phyloP scores from a whole-genome alignment of 2,888 invertebrate species.

The Acronicta leporina region DNA sequence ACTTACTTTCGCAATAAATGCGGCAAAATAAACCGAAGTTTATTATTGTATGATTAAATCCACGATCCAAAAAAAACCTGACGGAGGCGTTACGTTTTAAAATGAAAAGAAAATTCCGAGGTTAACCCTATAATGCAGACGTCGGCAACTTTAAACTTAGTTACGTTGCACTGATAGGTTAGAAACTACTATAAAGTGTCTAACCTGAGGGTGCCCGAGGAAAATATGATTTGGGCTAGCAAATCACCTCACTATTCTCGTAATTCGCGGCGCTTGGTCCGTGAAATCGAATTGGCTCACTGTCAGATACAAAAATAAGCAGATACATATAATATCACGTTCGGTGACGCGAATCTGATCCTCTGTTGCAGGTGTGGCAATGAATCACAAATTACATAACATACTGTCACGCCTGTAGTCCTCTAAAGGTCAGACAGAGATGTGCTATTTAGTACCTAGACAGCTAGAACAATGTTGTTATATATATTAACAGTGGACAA shows the following conservation, averaged over 20 bases:
- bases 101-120: background rate
- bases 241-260: constrained; percentile 65
- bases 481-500: no score
- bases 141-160: constrained; percentile 21
- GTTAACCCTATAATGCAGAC: background rate
- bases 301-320: constrained; percentile 85
- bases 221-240: constrained; percentile 67
- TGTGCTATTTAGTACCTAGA: background rate
- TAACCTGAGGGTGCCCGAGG: constrained; percentile 39
- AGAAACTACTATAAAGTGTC: constrained; percentile 14
- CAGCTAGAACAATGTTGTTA: background rate
- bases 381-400: constrained; percentile 60
- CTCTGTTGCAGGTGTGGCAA: constrained; percentile 65
- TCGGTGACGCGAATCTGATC: constrained; percentile 68
- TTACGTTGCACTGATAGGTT: constrained; percentile 25
- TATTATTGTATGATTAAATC: no score
- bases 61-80: no score
- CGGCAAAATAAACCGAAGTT: no score
- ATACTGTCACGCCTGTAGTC: background rate
- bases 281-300: constrained; percentile 86
- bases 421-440: background rate
- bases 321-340: constrained; percentile 67
- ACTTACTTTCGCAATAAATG: no score
- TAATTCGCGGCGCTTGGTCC: constrained; percentile 78
- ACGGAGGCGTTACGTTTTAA: background rate